phyloP scores from a whole-genome alignment of 2,888 invertebrate species.

The Drosophila mercatorum region DNA sequence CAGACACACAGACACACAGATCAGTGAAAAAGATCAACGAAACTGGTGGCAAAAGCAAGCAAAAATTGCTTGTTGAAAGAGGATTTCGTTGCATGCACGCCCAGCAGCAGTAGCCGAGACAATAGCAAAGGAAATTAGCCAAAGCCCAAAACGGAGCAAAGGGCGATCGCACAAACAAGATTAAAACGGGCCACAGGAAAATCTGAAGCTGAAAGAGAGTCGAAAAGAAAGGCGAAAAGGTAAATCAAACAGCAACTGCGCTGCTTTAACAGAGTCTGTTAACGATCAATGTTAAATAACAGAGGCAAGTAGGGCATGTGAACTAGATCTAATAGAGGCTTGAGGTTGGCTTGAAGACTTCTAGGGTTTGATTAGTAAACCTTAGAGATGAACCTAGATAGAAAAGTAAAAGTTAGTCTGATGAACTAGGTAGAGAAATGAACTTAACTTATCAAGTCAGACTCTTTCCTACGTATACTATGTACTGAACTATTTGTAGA shows the following conservation, averaged over 20 bases:
- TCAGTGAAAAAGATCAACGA: slow-evolving; percentile 64
- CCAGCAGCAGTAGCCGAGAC: slow-evolving; percentile 38
- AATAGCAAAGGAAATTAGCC: slow-evolving; percentile 73
- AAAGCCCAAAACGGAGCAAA: slow-evolving; percentile 65
- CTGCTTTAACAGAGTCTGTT: slow-evolving; percentile 16
- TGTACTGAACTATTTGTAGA: too few relatives aligned
- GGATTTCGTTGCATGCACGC: slow-evolving; percentile 36
- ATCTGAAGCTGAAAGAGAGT: slow-evolving; percentile 7
- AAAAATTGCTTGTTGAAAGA: slow-evolving; percentile 49
- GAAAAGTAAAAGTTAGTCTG: too few relatives aligned
- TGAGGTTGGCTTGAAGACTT: background rate
- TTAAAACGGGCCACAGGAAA: slow-evolving; percentile 46
- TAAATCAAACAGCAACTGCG: slow-evolving; percentile 30
- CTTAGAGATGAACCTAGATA: too few relatives aligned
- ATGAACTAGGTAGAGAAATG: too few relatives aligned
- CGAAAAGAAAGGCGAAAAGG: slow-evolving; percentile 26
- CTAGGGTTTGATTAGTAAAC: too few relatives aligned
- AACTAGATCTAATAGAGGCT: too few relatives aligned
- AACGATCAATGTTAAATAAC: slow-evolving; percentile 7
- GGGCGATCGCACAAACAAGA: slow-evolving; percentile 78
- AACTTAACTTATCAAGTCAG: too few relatives aligned
- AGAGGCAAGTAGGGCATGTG: background rate
- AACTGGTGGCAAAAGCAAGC: slow-evolving; percentile 62
- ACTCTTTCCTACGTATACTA: too few relatives aligned
- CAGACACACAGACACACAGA: slow-evolving; percentile 8